Percentiles rank a stretch among this genome's conserved stretches.
Conservation (phyloP, 2,888 invertebrate species). For the Melieria omissa region DNA sequence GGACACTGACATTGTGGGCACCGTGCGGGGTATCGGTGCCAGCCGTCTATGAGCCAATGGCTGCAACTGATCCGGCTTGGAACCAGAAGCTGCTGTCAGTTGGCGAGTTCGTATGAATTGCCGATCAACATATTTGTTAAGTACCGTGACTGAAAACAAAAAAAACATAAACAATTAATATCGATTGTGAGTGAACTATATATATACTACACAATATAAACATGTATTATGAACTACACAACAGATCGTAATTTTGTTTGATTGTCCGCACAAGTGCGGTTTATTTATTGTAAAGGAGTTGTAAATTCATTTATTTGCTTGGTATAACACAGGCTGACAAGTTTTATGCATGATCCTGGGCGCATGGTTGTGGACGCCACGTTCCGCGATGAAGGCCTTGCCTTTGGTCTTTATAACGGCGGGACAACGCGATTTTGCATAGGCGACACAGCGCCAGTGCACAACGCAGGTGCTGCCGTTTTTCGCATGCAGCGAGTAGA, state of each 20-base stretch:
- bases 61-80: no score
- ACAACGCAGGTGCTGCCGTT: slow-evolving; percentile 53
- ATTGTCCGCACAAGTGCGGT: no score
- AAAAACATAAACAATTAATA: slow-evolving; percentile 9
- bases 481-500: slow-evolving; percentile 53
- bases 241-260: no score
- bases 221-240: not conserved
- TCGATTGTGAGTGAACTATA: no score
- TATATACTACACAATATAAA: no score
- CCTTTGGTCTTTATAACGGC: slow-evolving; percentile 58
- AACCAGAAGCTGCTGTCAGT: no score
- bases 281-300: no score
- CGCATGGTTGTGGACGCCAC: slow-evolving; percentile 60
- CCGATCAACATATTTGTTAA: slow-evolving; percentile 8
- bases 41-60: not conserved
- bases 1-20: no score
- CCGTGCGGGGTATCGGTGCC: no score
- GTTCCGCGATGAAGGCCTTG: slow-evolving; percentile 51
- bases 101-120: no score
- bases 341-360: slow-evolving; percentile 50
- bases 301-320: slow-evolving; percentile 14
- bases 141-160: slow-evolving; percentile 27
- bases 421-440: slow-evolving; percentile 56
- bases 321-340: slow-evolving; percentile 46
- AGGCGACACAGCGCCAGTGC: slow-evolving; percentile 61